Evolutionary conservation across 2,797 vertebrate genomes (phyloP), one percentile per base, ranked within the genome.

Genomic region (Arctocebus calabarensis): DNA sequence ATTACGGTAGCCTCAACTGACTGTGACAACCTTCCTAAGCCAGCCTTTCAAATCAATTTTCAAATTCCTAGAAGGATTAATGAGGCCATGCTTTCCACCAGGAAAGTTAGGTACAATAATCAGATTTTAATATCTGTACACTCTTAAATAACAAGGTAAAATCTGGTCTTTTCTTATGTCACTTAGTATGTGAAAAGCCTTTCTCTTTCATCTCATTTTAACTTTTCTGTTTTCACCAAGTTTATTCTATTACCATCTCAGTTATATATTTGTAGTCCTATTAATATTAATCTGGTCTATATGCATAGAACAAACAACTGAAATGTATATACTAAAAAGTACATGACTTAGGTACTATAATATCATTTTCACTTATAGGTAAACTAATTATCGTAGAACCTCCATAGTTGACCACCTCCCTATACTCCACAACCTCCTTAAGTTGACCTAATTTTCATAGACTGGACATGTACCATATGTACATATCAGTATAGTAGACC

Each of bases 1-100:
- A 45, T 43, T 71, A 22, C 5, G 82, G 66, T 29, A 81, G 27
- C 16, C 25, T 74, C 9, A 48, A n/a, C 37, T 7, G 16, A 32
- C 32, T 66, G 45, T 85, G 48, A 43, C 2, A 68, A 11, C 19
- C 29, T 83, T 75, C 34, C 40, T 91, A n/a, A 79, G 32, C 52
- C 27, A 91, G 45, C 62, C 59, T 92, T 32, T 85, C 29, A 23
- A 57, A 79, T 73, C 45, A 84, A 11, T 78, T 95, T 86, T 90
- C 59, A 90, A 66, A 82, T n/a, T 37, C 13, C 40, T n/a, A 25
- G 59, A 43, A 27, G 32, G 34, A 62, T 82, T 81, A 75, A 48
- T 90, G 75, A 45, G 9, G 64, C 82, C 37, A 57, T 71, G 82
- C 1, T 75, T 94, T 59, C 29, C 19, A 70, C 74, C 59, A 66